phyloP scores from a whole-genome alignment of 2,888 invertebrate genomes.

The Cephonodes hylas region DNA sequence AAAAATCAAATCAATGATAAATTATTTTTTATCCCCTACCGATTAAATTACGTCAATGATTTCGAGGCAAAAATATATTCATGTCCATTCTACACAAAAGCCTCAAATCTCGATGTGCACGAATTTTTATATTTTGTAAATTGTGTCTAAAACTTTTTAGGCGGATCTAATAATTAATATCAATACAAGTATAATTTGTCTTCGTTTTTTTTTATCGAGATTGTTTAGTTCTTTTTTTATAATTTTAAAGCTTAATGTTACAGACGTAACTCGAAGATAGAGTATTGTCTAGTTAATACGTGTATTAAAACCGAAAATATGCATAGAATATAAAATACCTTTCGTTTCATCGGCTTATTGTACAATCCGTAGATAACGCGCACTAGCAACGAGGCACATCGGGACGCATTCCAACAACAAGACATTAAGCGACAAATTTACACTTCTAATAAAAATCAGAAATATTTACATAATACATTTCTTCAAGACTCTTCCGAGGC shows the following conservation, averaged over 20 bases:
- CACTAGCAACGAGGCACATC: constrained; percentile 28
- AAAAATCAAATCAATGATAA: neutral
- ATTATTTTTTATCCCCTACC: neutral
- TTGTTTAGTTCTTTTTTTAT: too few species aligned
- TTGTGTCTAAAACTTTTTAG: neutral
- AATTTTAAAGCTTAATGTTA: neutral
- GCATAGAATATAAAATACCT: neutral
- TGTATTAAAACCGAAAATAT: neutral
- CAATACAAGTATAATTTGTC: neutral
- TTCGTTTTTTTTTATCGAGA: neutral
- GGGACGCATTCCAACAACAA: constrained; percentile 47
- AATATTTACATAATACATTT: constrained; percentile 64
- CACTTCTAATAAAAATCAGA: constrained; percentile 49
- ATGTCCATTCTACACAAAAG: too few species aligned
- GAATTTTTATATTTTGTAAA: neutral
- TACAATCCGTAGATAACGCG: too few species aligned
- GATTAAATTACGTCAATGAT: neutral
- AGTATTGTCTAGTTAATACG: neutral
- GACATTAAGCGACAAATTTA: constrained; percentile 38
- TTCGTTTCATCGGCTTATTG: neutral
- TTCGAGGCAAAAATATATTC: neutral
- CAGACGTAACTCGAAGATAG: neutral
- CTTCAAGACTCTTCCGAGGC: constrained; percentile 18
- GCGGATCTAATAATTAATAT: neutral
- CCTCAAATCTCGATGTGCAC: too few species aligned